phyloP scores from a whole-genome alignment of 2,797 vertebrate genomes.

The Masticophis lateralis region DNA sequence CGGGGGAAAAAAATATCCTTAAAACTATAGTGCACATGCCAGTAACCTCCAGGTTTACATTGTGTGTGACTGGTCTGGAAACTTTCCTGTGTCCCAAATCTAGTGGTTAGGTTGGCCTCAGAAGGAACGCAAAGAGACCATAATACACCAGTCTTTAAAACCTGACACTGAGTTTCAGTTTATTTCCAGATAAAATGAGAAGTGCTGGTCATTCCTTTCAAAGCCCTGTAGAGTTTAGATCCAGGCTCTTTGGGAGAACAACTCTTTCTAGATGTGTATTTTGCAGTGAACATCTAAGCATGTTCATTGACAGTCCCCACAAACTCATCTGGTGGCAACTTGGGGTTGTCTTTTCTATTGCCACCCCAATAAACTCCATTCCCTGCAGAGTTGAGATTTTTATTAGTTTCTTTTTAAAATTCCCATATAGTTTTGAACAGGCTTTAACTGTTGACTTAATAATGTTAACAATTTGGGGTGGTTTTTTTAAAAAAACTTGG shows the following conservation, averaged over 20 bases:
- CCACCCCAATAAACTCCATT: background rate
- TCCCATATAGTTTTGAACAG: background rate
- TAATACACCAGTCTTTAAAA: background rate
- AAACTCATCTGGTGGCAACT: background rate
- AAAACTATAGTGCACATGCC: background rate
- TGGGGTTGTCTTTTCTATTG: background rate
- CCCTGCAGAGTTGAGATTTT: background rate
- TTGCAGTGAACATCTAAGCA: background rate
- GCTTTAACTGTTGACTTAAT: background rate
- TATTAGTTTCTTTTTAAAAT: background rate
- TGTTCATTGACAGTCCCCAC: background rate
- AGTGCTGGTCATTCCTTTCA: background rate
- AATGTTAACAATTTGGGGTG: background rate
- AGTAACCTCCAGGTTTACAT: background rate
- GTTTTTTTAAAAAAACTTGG: background rate
- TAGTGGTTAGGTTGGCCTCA: background rate
- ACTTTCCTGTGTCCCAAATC: background rate
- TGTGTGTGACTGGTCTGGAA: background rate
- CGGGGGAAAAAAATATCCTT: background rate
- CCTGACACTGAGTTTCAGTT: background rate
- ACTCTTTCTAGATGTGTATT: background rate
- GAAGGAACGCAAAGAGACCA: background rate
- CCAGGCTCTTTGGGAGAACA: background rate
- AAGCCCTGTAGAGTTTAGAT: background rate
- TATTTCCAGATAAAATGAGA: background rate